Evolutionary conservation across 30 jellyfish, hydroid and myxozoan species (phyloP), one percentile per base, ranked within the genome.

Genomic region (Chrysaora quinquecirrha): DNA sequence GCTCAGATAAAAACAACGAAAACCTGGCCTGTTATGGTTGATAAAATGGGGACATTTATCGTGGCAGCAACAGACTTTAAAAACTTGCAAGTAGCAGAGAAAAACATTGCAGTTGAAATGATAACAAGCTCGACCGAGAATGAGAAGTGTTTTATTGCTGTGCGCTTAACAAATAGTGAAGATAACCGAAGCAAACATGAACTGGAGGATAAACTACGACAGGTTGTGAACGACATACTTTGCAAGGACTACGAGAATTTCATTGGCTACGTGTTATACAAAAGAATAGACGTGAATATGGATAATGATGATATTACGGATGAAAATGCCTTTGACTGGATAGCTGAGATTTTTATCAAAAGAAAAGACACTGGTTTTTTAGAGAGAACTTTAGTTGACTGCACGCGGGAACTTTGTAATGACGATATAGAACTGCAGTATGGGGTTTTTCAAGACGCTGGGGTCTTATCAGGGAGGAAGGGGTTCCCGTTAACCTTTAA

Each of bases 21-120:
- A 35, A 19, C 24, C 24, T 77, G 88, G 88, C 34, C 88, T 60
- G 73, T 77, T 19, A 38, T 38, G 0, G 78, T 52, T 9, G 38
- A 43, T 10, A 30, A 77, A 16, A n/a, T 77, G 25, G 88, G 88
- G n/a, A 63, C 30, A 3, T 77, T 77, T 20, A 77, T 77, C 6
- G 62, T 71, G 30, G 88, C 88, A n/a, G 88, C 70, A 32, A 34
- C 38, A 2, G 88, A 77, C 48, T 77, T 77, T 22, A 77, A 77
- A 34, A 73, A 62, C 68, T 21, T 77, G 23, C 27, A 25, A n/a
- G 31, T 52, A 1, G 60, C 73, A n/a, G 54, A 50, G 24, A 24
- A 60, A 27, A 43, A 46, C 58, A 23, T 77, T 30, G 34, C 30
- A 12, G 88, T 43, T 27, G 88, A 60, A 34, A 16, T 77, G 56